phyloP scores from a whole-genome alignment of 2,888 invertebrate genomes.

The Limnephilus rhombicus region DNA sequence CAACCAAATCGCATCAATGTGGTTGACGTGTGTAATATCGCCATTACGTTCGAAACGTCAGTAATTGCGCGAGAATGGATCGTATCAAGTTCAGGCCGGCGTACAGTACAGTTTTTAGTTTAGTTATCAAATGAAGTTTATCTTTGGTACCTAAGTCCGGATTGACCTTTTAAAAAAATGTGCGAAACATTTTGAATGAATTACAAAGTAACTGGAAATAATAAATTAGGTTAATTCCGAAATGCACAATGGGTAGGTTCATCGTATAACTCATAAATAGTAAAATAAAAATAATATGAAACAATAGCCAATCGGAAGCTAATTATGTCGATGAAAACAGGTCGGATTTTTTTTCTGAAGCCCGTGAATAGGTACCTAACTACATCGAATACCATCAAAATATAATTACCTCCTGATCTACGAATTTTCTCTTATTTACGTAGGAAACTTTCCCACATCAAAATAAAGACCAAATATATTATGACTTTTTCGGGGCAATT shows the following conservation, averaged over 20 bases:
- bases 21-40: too few species aligned
- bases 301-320: not conserved
- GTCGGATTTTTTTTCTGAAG: not conserved
- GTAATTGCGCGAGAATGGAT: too few species aligned
- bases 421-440: not conserved
- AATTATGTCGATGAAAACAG: not conserved
- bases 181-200: not conserved
- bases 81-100: too few species aligned
- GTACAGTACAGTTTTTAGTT: too few species aligned
- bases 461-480: not conserved
- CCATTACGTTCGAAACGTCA: too few species aligned
- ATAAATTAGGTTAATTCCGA: not conserved
- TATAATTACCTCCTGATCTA: not conserved
- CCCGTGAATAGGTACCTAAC: not conserved
- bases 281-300: not conserved
- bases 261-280: not conserved
- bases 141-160: not conserved
- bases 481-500: not conserved
- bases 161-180: not conserved
- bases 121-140: not conserved
- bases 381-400: not conserved
- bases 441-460: not conserved
- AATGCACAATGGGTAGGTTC: not conserved
- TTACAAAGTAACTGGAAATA: too few species aligned
- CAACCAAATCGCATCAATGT: too few species aligned